These are phyloP conservation scores for Amphipoea oculea DNA, from an alignment of 2,888 invertebrate species.

Conservation along the genomic window DNA sequence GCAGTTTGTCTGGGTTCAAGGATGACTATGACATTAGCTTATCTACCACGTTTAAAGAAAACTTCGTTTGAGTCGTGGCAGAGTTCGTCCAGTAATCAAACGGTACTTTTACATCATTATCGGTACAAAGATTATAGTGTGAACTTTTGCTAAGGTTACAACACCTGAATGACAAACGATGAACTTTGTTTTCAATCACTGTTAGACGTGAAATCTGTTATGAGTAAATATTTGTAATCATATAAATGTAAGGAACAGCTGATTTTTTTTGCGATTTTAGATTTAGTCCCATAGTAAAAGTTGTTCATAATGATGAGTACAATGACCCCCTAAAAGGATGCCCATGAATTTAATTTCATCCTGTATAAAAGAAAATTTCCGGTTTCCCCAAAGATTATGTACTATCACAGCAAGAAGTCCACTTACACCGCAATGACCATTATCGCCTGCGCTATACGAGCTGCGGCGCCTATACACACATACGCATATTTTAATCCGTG, in stretches of 20 bases:
- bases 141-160: slow-evolving; percentile 15
- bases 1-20: neutral
- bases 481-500: no score
- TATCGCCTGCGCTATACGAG: no score
- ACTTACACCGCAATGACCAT: no score
- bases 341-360: no score
- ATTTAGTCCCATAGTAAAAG: no score
- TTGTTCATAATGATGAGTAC: no score
- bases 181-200: slow-evolving; percentile 1
- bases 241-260: no score
- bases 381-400: neutral
- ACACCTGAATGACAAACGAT: neutral
- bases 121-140: neutral
- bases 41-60: slow-evolving; percentile 30
- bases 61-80: neutral
- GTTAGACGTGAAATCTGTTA: neutral
- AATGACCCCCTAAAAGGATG: no score
- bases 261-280: no score
- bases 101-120: slow-evolving; percentile 33
- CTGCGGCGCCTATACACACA: no score
- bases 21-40: slow-evolving; percentile 1
- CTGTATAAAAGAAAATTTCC: neutral
- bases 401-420: no score
- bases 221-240: no score
- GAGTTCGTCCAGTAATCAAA: slow-evolving; percentile 14